Evolutionary conservation across 2,113 vertebrate genomes (phyloP), one percentile per base, ranked within the genome.

Genomic region (Oncorhynchus keta): DNA sequence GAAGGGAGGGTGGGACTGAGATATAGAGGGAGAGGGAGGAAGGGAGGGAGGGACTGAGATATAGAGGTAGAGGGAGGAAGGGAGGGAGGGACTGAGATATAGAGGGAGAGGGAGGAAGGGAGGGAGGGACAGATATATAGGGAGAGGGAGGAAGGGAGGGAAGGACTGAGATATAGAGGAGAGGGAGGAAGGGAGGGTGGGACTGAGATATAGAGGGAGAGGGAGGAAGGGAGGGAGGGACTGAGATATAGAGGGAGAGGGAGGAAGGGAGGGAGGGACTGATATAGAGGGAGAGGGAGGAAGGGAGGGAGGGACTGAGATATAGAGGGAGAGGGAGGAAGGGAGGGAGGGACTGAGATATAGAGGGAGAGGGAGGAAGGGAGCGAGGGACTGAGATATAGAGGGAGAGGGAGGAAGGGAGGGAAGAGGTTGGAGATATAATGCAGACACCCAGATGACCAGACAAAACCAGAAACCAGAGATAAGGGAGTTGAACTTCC

Each of bases 391-490:
- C 32, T 35, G 32, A 72, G 74, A 76, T 66, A 74, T 76, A 62
- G 75, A 28, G 24, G 68, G 39, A 66, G 84, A 22, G 39, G 59
- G 20, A 22, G 26, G 28, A n/a, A 35, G 61, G 61, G 9, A 8
- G 39, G 39, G 74, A 64, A 79, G 48, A 67, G 64, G 70, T 61
- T 80, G 72, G 78, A 85, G 85, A 87, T 84, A 89, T 72, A 82
- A 88, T 72, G 83, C 69, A 90, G 90, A 76, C 72, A 74, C 81
- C 73, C 78, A 71, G 84, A 86, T 59, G 74, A 82, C 80, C 87
- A 77, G 69, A 85, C 84, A 85, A 87, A 80, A 62, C 80, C 78
- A 78, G 75, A 51, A 66, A 18, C 28, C 0, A 51, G 69, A 87
- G 77, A 84, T 73, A 79, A 0, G 8, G 39, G 68, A 6, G 35